Conservation (phyloP, 2,113 vertebrate species). For the Sclerurus mexicanus region DNA sequence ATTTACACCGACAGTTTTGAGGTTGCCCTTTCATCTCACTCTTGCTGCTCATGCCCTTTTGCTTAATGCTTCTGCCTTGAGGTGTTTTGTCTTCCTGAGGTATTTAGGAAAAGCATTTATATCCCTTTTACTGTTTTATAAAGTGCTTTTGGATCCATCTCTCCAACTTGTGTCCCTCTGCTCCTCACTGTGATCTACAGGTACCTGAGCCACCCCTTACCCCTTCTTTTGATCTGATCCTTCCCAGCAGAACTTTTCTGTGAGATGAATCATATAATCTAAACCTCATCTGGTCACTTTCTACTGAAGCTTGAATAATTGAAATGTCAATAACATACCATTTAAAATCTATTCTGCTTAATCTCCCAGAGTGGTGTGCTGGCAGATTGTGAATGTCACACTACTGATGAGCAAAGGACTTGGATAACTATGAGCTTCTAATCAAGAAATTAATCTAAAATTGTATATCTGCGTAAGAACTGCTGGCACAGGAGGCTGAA, state of each 20-base stretch:
- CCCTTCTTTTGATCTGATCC: neutral
- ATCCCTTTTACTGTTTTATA: neutral
- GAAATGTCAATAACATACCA: slow-evolving; percentile 69
- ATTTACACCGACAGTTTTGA: neutral
- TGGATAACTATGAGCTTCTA: slow-evolving; percentile 61
- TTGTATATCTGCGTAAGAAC: slow-evolving; percentile 49
- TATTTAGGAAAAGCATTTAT: neutral
- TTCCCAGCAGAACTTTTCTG: slow-evolving; percentile 9
- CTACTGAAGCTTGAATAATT: slow-evolving; percentile 61
- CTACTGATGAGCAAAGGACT: slow-evolving; percentile 65
- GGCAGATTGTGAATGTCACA: slow-evolving; percentile 68
- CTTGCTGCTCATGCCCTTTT: neutral
- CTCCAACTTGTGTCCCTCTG: neutral
- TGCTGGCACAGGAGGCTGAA: slow-evolving; percentile 42
- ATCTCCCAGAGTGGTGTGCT: slow-evolving; percentile 69
- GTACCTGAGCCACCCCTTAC: neutral
- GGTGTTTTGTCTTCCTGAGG: neutral
- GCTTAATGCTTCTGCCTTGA: neutral
- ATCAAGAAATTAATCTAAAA: slow-evolving; percentile 65
- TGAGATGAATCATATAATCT: slow-evolving; percentile 22
- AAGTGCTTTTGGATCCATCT: neutral
- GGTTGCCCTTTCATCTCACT: neutral
- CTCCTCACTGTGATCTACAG: neutral
- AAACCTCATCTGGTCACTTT: slow-evolving; percentile 63
- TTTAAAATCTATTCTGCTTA: slow-evolving; percentile 69